These are phyloP conservation scores for Patella depressa DNA, from an alignment of 2,888 invertebrate species.

Conservation along the genomic window DNA sequence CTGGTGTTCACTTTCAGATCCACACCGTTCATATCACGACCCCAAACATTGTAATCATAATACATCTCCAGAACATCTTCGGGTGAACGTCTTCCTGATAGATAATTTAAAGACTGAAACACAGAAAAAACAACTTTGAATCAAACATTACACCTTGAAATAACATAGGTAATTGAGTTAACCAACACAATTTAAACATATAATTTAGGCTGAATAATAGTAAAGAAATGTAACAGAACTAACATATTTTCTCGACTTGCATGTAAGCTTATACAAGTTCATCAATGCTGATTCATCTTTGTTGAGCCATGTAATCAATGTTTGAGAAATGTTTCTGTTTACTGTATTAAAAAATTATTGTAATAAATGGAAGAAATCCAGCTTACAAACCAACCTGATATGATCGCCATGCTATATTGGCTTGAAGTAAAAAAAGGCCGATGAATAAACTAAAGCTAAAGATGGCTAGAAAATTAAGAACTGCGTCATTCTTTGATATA, in stretches of 20 bases:
- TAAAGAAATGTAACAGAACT: background rate
- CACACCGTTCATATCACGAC: conserved; percentile 31
- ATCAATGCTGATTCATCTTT: too few relatives aligned
- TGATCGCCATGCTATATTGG: conserved; percentile 32
- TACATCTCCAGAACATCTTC: conserved; percentile 36
- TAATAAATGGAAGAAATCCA: background rate
- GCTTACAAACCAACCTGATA: conserved; percentile 27
- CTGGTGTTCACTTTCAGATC: conserved; percentile 41
- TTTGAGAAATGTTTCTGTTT: background rate
- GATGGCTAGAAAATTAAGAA: conserved; percentile 30
- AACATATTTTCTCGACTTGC: background rate
- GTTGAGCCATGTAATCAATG: too few relatives aligned
- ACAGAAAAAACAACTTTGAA: background rate
- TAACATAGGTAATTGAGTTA: too few relatives aligned
- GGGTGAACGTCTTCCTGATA: conserved; percentile 22
- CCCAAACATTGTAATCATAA: conserved; percentile 37
- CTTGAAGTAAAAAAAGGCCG: conserved; percentile 32
- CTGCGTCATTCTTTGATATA: conserved; percentile 26
- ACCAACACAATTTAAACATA: too few relatives aligned
- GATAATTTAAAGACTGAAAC: conserved; percentile 18
- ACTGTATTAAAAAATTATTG: conserved; percentile 3
- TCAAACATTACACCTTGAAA: too few relatives aligned
- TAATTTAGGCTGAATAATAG: too few relatives aligned
- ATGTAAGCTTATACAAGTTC: background rate
- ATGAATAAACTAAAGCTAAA: conserved; percentile 34